Base-by-base conservation (phyloP, 64 coral and sea anemone species). In the Montipora foliosa region DNA sequence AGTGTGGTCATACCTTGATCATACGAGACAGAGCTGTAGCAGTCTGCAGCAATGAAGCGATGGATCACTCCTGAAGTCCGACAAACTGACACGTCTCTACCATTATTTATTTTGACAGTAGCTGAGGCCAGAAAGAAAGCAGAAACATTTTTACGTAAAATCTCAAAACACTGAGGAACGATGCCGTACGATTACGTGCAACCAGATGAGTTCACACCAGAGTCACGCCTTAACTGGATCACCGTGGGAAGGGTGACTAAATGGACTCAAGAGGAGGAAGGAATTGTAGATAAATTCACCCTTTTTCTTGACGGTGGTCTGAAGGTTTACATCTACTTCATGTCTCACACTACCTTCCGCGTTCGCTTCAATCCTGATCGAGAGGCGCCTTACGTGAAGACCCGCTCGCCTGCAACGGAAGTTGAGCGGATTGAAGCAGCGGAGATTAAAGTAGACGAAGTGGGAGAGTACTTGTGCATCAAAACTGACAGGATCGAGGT, bases 321-420 rank as follows among this genome's bases (percentile, higher is more conserved):
- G 52, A 95, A 92, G 17, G 1, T 95, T 2, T 95, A 83, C 77
- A 92, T 95, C 77, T 95, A 95, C 10, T 68, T 95, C 22, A 52
- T 88, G 13, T 91, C 94, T 51, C 89, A 95, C 78, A 20, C 53
- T 4, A 88, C 67, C 6, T 95, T 95, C 70, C 55, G 94, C 16
- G 94, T 95, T 44, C 94, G 94, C 62, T 95, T 95, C 71, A 95
- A 95, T 10, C 94, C 94, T 10, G 90, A 95, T 82, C 76, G 68
- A 0, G 58, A 82, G 44, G 89, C 90, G 14, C 83, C 89, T 20
- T 95, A 95, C 60, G 89, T 92, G 0, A 89, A 95, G 44, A 92
- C 37, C 52, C 94, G 94, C 50, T 95, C 94, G 9, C 94, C 94
- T 25, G 94, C 94, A 22, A 95, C 94, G 13, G 83, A 92, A 77